phyloP scores from a whole-genome alignment of 2,113 vertebrate species.

The Gavia stellata region DNA sequence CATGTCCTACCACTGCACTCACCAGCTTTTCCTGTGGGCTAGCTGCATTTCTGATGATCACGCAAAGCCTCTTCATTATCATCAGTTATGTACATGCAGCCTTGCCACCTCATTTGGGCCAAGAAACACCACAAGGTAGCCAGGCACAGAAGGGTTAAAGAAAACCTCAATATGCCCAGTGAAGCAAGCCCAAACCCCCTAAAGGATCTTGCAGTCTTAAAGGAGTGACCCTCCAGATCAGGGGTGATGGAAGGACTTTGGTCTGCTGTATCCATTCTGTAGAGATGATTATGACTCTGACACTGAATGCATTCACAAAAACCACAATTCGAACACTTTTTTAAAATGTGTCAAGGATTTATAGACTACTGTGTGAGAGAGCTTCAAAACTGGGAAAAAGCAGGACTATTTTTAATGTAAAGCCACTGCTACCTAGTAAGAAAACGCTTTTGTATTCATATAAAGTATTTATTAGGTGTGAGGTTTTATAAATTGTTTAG shows the following conservation, averaged over 20 bases:
- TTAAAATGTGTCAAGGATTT: conserved; percentile 14
- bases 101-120: neutral
- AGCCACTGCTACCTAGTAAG: conserved; percentile 62
- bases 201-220: neutral
- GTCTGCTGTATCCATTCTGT: neutral
- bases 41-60: neutral
- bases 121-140: neutral
- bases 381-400: conserved; percentile 14
- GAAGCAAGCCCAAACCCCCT: neutral
- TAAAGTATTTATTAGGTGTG: conserved; percentile 79
- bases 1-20: neutral
- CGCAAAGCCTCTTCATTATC: neutral
- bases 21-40: neutral
- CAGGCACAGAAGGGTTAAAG: neutral
- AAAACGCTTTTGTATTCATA: conserved; percentile 65
- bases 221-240: neutral
- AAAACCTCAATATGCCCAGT: neutral
- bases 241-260: neutral
- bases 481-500: conserved; percentile 77
- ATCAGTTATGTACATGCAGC: neutral
- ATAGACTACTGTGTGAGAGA: neutral
- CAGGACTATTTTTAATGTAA: conserved; percentile 53
- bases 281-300: neutral
- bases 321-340: neutral
- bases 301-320: neutral